phyloP scores from a whole-genome alignment of 2,888 invertebrate species.

The Blera fallax region DNA sequence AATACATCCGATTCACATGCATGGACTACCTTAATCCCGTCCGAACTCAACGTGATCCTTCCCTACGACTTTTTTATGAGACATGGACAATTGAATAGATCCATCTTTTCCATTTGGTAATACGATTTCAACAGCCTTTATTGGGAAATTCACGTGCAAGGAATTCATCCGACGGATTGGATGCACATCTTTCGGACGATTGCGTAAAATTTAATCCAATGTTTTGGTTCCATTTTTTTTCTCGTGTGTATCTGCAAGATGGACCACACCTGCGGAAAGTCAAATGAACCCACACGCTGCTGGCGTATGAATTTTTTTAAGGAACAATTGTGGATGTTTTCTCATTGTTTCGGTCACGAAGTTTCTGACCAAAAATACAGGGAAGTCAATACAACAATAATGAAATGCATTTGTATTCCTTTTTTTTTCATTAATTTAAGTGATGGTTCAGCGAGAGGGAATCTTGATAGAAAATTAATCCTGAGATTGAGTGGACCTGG shows the following conservation, averaged over 20 bases:
- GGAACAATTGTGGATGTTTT: not conserved
- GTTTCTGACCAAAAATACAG: slow-evolving; percentile 30
- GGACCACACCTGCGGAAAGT: slow-evolving; percentile 72
- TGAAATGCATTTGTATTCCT: not conserved
- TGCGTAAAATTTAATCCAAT: slow-evolving; percentile 73
- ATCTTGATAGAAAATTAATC: not conserved
- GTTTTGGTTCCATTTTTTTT: slow-evolving; percentile 56
- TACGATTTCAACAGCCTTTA: slow-evolving; percentile 66
- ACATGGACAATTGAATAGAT: slow-evolving; percentile 71
- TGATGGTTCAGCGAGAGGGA: no score
- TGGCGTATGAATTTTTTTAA: slow-evolving; percentile 13
- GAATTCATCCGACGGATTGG: slow-evolving; percentile 60
- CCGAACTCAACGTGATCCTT: slow-evolving; percentile 59
- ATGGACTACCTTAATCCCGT: slow-evolving; percentile 59
- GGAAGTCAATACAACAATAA: slow-evolving; percentile 6
- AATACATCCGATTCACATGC: slow-evolving; percentile 53
- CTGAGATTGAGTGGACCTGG: not conserved
- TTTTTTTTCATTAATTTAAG: not conserved
- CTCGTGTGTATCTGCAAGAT: slow-evolving; percentile 39
- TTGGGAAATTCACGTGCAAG: slow-evolving; percentile 46
- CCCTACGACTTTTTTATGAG: slow-evolving; percentile 11
- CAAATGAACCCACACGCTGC: slow-evolving; percentile 68
- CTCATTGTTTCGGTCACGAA: slow-evolving; percentile 62
- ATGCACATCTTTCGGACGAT: slow-evolving; percentile 65
- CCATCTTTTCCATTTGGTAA: slow-evolving; percentile 52